Base-by-base conservation (phyloP, 92 coral and sea anemone species). In the Porites rus region DNA sequence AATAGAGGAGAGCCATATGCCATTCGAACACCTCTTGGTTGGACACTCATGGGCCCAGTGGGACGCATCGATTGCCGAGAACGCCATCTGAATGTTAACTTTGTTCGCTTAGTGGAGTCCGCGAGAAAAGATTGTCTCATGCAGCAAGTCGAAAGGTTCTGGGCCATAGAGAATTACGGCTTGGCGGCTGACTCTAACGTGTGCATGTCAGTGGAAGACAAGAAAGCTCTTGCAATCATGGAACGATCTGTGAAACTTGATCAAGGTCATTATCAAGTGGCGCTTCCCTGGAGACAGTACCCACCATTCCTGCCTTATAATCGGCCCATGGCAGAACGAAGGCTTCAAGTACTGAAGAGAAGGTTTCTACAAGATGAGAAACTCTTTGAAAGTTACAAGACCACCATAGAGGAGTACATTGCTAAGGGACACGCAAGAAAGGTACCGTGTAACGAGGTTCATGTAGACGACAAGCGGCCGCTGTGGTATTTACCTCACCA, bases 1-100 rank as follows among this genome's bases (percentile, higher is more conserved):
- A 53, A 80, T 50, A 56, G 67, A 25, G 76, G 85, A 3, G 92
- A 89, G 21, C 92, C 92, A 7, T 89, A 69, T 28, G 89, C 92
- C 50, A 77, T 77, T 4, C 72, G 88, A 21, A 58, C 85, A 9
- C 89, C 88, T 1, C 54, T 90, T 74, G 90, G 84, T 7, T 81
- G 90, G 93, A 60, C 88, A 10, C 59, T 76, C 8, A 66, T 75
- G 60, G 88, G 79, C 25, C 88, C 86, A 2, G 72, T 65, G 51
- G 67, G 84, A 2, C 50, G 64, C 25, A 10, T 0, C 53, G 65
- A 10, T 18, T 0, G 1, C 73, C 1, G 7, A 8, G 65, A 79
- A 12, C 46, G 21, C 6, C 58, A 12, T 69, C 51, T 25, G 51
- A 69, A 4, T 38, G 75, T 71, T 43, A 71, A 71, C 69, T 31